Evolutionary conservation across 2,113 vertebrate genomes (phyloP).

Genomic region (Hippopotamus amphibius): DNA sequence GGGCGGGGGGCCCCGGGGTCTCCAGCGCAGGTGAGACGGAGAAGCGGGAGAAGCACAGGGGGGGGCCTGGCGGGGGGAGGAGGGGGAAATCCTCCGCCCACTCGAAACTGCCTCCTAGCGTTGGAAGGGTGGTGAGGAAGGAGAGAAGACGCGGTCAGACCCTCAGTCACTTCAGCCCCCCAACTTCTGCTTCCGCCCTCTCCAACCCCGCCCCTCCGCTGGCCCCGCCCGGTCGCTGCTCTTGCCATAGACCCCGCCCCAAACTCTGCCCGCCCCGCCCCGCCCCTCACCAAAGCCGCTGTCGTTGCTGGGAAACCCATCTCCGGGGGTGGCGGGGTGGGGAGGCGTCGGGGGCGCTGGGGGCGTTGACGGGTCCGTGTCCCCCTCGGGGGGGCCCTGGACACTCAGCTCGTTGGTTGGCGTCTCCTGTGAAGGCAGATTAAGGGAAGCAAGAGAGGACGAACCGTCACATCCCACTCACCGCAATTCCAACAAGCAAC

Average conservation of each 20-base stretch:
- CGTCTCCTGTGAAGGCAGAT: conserved; percentile 89
- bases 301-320: conserved; percentile 83
- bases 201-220: not conserved
- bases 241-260: not conserved
- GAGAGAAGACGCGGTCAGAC: not conserved
- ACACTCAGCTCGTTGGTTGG: conserved; percentile 93
- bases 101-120: conserved; percentile 90
- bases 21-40: conserved; percentile 95
- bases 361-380: conserved; percentile 78
- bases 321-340: conserved; percentile 83
- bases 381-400: conserved; percentile 82
- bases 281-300: conserved; percentile 83
- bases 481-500: not conserved
- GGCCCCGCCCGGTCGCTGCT: not conserved
- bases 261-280: not conserved
- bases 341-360: conserved; percentile 82
- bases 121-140: not conserved
- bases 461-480: not conserved
- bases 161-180: not conserved
- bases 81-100: conserved; percentile 91
- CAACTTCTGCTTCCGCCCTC: not conserved
- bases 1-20: conserved; percentile 85
- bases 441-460: not conserved
- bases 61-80: conserved; percentile 79
- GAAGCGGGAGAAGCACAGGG: conserved; percentile 92